Conservation (phyloP, 2,113 vertebrate species). For the Phyllopteryx taeniolatus region DNA sequence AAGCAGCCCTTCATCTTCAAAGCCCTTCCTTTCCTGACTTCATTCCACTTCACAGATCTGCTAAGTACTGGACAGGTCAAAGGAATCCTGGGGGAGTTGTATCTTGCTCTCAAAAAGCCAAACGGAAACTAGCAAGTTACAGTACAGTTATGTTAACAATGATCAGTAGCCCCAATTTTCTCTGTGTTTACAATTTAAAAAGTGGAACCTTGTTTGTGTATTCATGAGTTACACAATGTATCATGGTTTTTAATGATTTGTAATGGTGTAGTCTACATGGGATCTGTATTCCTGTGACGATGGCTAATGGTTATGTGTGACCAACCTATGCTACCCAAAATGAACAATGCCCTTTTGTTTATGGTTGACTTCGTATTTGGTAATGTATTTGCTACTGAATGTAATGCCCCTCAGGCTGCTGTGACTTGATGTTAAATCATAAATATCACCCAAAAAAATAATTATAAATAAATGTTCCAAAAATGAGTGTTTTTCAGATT, state of each 20-base stretch:
- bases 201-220: slow-evolving; percentile 24
- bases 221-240: slow-evolving; percentile 30
- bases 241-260: slow-evolving; percentile 23
- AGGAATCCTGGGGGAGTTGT: slow-evolving; percentile 17
- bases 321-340: slow-evolving; percentile 21
- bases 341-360: slow-evolving; percentile 21
- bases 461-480: slow-evolving; percentile 37
- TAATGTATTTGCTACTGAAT: slow-evolving; percentile 23
- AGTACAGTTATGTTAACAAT: neutral
- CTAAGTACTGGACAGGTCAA: slow-evolving; percentile 20
- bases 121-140: neutral
- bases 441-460: slow-evolving; percentile 30
- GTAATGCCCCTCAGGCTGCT: slow-evolving; percentile 25
- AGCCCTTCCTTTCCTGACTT: slow-evolving; percentile 15
- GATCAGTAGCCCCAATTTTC: neutral
- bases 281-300: slow-evolving; percentile 43
- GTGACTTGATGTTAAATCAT: slow-evolving; percentile 39
- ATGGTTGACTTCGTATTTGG: slow-evolving; percentile 31
- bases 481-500: neutral
- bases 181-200: neutral
- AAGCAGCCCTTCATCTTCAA: slow-evolving; percentile 18
- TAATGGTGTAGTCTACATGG: slow-evolving; percentile 18
- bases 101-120: slow-evolving; percentile 5
- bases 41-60: slow-evolving; percentile 19
- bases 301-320: slow-evolving; percentile 24